A percentile compares a stretch with the other conserved stretches of the same genome.
phyloP scores from a whole-genome alignment of 2,888 invertebrate species.

The Machimus rusticus region DNA sequence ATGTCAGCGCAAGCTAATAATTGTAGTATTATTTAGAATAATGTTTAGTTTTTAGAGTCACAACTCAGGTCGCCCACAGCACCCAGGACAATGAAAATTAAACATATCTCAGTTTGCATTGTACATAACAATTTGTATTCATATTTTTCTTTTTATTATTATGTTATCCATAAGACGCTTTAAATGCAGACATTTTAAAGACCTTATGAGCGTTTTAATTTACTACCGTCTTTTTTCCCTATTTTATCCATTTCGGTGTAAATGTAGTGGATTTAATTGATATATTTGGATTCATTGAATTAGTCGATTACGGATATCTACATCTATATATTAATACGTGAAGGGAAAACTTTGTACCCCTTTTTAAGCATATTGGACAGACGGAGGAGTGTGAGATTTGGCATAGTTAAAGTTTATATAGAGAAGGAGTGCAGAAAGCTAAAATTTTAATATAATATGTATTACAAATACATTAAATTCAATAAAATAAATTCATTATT shows the following conservation, averaged over 20 bases:
- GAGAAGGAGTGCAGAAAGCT: too few relatives aligned
- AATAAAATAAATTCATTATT: too few relatives aligned
- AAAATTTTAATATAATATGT: too few relatives aligned
- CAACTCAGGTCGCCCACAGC: slow-evolving; percentile 25
- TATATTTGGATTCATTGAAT: too few relatives aligned
- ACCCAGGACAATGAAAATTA: slow-evolving; percentile 28
- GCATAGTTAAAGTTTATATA: too few relatives aligned
- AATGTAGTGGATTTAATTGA: too few relatives aligned
- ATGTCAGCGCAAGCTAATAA: background rate
- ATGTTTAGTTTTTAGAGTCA: slow-evolving; percentile 19
- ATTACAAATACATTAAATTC: too few relatives aligned
- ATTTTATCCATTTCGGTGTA: background rate
- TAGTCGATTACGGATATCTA: too few relatives aligned
- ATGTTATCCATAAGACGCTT: background rate
- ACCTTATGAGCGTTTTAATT: background rate
- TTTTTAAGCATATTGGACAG: too few relatives aligned
- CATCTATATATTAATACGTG: too few relatives aligned
- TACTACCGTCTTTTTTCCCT: background rate
- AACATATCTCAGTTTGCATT: slow-evolving; percentile 33
- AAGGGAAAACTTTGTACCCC: too few relatives aligned
- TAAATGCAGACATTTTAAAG: slow-evolving; percentile 6
- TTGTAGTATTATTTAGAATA: background rate
- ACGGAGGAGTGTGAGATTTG: too few relatives aligned
- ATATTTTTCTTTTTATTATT: slow-evolving; percentile 25
- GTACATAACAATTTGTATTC: slow-evolving; percentile 21